phyloP scores from a whole-genome alignment of 2,888 invertebrate species.

The Parascotia fuliginaria region DNA sequence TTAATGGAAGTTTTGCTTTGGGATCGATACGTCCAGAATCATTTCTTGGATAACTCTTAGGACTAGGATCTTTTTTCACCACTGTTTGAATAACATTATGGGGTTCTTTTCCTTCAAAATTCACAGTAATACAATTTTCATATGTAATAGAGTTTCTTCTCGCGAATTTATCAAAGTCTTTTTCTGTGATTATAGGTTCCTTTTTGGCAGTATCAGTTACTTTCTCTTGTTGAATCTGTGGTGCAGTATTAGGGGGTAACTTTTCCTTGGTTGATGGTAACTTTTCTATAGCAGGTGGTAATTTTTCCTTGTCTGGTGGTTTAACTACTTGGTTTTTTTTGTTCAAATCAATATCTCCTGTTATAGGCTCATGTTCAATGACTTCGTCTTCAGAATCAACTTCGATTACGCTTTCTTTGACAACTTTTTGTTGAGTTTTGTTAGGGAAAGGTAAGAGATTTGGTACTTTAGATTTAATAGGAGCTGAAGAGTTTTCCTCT shows the following conservation, averaged over 20 bases:
- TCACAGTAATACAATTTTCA: constrained; percentile 73
- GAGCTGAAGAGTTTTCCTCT: constrained; percentile 27
- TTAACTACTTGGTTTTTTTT: constrained; percentile 39
- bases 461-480: constrained; percentile 55
- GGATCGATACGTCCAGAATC: constrained; percentile 56
- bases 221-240: constrained; percentile 5
- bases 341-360: constrained; percentile 53
- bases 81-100: constrained; percentile 67
- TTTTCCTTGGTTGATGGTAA: too few relatives aligned
- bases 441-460: constrained; percentile 56
- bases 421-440: constrained; percentile 47
- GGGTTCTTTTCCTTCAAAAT: constrained; percentile 64
- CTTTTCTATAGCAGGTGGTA: not conserved
- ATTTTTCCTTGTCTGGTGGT: constrained; percentile 33
- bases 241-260: constrained; percentile 13
- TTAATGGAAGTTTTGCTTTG: constrained; percentile 60
- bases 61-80: constrained; percentile 59
- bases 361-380: constrained; percentile 61
- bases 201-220: constrained; percentile 52
- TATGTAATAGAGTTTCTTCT: constrained; percentile 76
- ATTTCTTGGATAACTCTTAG: constrained; percentile 60
- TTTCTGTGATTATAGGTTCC: constrained; percentile 76
- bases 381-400: constrained; percentile 63
- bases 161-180: constrained; percentile 80
- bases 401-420: constrained; percentile 47